A percentile compares a stretch with the other conserved stretches of the same genome.
phyloP scores from a whole-genome alignment of 2,113 vertebrate genomes.

The Morone saxatilis region DNA sequence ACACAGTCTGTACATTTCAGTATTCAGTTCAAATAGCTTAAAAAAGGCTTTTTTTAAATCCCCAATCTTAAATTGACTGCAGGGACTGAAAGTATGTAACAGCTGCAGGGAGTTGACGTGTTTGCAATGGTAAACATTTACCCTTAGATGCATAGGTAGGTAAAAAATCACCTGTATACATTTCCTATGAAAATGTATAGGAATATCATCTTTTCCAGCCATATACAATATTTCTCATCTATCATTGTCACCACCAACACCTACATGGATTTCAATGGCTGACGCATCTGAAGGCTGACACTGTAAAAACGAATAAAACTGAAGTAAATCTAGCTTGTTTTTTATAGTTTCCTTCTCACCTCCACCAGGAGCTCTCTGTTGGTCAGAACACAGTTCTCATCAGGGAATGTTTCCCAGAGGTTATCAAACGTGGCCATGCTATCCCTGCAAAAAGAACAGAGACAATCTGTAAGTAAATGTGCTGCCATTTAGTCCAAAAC shows the following conservation, averaged over 20 bases:
- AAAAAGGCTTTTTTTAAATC: not conserved
- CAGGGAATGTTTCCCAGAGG: slow-evolving; percentile 90
- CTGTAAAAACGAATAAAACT: not conserved
- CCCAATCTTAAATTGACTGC: not conserved
- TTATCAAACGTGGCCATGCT: slow-evolving; percentile 84
- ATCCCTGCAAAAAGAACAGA: slow-evolving; percentile 80
- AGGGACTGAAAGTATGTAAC: not conserved
- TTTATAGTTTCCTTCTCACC: slow-evolving; percentile 73
- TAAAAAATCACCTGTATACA: not conserved
- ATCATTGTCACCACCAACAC: not conserved
- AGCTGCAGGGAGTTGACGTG: slow-evolving; percentile 5
- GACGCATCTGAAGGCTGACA: not conserved
- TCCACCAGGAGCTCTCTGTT: slow-evolving; percentile 86
- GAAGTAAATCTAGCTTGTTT: not conserved
- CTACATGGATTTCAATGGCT: not conserved
- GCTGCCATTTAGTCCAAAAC: not conserved
- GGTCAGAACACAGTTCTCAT: slow-evolving; percentile 90
- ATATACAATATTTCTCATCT: not conserved
- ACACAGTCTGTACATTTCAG: not conserved
- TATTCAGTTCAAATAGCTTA: not conserved
- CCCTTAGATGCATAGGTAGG: not conserved
- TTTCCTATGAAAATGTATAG: no score
- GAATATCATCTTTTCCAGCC: not conserved
- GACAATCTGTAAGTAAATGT: not conserved
- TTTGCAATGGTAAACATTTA: slow-evolving; percentile 15